Evolutionary conservation across 2,888 invertebrate genomes (phyloP).

Genomic region (Nomada flava): DNA sequence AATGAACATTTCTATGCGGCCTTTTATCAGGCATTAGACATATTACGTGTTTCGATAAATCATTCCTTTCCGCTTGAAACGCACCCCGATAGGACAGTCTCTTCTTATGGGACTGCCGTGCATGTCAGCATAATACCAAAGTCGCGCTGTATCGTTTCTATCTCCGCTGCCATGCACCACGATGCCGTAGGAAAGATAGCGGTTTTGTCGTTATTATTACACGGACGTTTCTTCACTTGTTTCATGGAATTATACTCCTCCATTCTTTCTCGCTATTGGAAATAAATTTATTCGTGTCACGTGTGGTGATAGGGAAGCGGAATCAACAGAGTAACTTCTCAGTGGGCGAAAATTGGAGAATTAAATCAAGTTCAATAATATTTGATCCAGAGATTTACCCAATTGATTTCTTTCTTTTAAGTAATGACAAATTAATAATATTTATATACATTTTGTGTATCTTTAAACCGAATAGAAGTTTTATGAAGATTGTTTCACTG

Average conservation of each 20-base stretch:
- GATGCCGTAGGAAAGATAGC: slow-evolving; percentile 55
- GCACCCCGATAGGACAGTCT: slow-evolving; percentile 54
- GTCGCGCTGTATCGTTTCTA: slow-evolving; percentile 45
- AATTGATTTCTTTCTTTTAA: no score
- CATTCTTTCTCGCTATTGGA: no score
- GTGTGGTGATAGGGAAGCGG: neutral
- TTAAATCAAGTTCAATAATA: neutral
- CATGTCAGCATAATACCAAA: slow-evolving; percentile 57
- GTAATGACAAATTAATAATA: no score
- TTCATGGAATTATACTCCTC: slow-evolving; percentile 21
- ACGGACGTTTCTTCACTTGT: slow-evolving; percentile 26
- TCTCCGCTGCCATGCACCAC: slow-evolving; percentile 35
- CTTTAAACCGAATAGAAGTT: no score
- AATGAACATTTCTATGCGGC: slow-evolving; percentile 63
- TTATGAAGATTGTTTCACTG: no score
- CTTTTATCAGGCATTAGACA: slow-evolving; percentile 64
- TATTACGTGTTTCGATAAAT: slow-evolving; percentile 66
- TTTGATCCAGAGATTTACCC: no score
- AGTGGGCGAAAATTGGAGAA: neutral
- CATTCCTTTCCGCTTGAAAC: slow-evolving; percentile 56
- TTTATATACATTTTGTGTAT: no score
- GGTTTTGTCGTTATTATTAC: slow-evolving; percentile 55
- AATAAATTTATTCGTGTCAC: neutral
- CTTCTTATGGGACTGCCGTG: slow-evolving; percentile 53
- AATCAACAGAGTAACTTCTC: neutral